Evolutionary conservation across 2,888 invertebrate species (phyloP).

Genomic region (Autographa gamma): DNA sequence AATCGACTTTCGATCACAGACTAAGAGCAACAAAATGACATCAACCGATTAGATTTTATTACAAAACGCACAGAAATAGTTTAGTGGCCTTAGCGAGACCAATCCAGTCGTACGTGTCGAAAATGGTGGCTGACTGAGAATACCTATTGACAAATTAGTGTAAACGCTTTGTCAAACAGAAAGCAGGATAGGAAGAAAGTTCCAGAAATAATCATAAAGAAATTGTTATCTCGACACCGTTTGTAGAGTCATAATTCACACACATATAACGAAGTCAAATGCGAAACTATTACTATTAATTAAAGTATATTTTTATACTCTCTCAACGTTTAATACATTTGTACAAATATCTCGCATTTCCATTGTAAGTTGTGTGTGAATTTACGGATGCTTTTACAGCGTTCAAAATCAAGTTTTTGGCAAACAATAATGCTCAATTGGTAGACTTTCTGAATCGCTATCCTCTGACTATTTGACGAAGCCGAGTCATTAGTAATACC

Average conservation of each 20-base stretch:
- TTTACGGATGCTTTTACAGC: not conserved
- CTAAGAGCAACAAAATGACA: constrained; percentile 21
- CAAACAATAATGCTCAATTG: constrained; percentile 3
- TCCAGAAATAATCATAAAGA: constrained; percentile 14
- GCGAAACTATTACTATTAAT: constrained; percentile 33
- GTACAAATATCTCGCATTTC: constrained; percentile 51
- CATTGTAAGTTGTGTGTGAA: constrained; percentile 19
- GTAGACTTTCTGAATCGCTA: constrained; percentile 23
- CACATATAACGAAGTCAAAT: constrained; percentile 22
- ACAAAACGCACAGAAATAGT: constrained; percentile 43
- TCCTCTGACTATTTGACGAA: constrained; percentile 56
- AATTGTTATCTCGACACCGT: constrained; percentile 15
- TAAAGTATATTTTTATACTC: constrained; percentile 57
- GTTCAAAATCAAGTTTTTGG: constrained; percentile 2
- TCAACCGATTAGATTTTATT: constrained; percentile 28
- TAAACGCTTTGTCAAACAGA: constrained; percentile 64
- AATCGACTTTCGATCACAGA: not conserved
- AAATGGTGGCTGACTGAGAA: constrained; percentile 69
- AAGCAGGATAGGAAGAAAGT: constrained; percentile 57
- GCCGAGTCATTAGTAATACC: constrained; percentile 59
- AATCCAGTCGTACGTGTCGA: constrained; percentile 65
- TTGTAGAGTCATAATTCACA: constrained; percentile 29
- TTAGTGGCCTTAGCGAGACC: constrained; percentile 43
- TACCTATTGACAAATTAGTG: constrained; percentile 68
- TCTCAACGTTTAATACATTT: constrained; percentile 49